A percentile compares a stretch with the other conserved stretches of the same genome.
These are phyloP conservation scores for Virgularia gustaviana DNA, from an alignment of 92 coral and sea anemone species.

Conservation along the genomic window DNA sequence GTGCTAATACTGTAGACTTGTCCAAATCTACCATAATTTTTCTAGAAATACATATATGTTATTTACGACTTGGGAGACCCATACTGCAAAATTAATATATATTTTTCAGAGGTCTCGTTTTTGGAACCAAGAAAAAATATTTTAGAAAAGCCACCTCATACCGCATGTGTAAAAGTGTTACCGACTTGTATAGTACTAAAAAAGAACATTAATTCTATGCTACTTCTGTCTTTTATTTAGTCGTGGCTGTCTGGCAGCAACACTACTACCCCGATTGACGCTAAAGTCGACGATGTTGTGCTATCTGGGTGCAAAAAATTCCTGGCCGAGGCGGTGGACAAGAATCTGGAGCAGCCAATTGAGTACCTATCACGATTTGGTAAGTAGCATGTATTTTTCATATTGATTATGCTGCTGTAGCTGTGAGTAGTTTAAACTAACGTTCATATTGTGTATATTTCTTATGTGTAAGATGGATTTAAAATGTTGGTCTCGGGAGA, in stretches of 20 bases:
- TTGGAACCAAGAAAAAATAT: too few species aligned
- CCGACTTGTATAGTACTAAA: background rate
- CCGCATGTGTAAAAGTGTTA: background rate
- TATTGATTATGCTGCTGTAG: too few species aligned
- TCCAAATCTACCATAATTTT: too few species aligned
- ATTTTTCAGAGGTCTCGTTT: too few species aligned
- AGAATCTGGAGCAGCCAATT: constrained; percentile 80
- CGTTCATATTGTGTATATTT: background rate
- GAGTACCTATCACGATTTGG: constrained; percentile 86
- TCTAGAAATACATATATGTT: too few species aligned
- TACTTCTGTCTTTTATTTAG: constrained; percentile 20
- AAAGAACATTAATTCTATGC: background rate
- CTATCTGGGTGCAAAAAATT: constrained; percentile 64
- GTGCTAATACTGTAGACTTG: too few species aligned
- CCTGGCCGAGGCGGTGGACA: constrained; percentile 71
- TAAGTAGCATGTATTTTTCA: constrained; percentile 33
- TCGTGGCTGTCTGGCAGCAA: constrained; percentile 96
- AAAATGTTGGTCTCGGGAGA: constrained; percentile 84
- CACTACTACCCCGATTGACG: constrained; percentile 85
- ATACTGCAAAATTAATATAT: too few species aligned
- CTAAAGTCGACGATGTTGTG: constrained; percentile 74
- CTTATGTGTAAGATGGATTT: constrained; percentile 67
- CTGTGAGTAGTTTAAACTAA: too few species aligned
- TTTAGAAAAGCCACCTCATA: background rate
- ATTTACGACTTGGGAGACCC: too few species aligned